phyloP scores from a whole-genome alignment of 2,888 invertebrate species.

The Hydraecia micacea region DNA sequence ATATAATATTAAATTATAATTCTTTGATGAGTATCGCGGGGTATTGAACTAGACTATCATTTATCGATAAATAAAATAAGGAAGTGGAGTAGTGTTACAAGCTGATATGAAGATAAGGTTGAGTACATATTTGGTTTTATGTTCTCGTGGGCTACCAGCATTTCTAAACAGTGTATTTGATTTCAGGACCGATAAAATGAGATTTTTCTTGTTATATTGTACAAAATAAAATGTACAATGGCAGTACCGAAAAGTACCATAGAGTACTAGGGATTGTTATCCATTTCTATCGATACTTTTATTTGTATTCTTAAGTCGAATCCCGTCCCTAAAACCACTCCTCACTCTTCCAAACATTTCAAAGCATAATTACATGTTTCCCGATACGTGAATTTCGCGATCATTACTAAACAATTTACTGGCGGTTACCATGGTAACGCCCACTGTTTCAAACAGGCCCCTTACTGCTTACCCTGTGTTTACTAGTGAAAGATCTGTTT shows the following conservation, averaged over 20 bases:
- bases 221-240: background rate
- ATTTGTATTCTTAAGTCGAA: background rate
- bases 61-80: conserved; percentile 60
- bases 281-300: conserved; percentile 35
- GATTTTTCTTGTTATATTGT: background rate
- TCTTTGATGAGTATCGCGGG: conserved; percentile 27
- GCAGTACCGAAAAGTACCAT: background rate
- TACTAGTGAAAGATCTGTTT: conserved; percentile 59
- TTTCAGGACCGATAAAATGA: conserved; percentile 26
- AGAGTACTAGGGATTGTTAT: background rate
- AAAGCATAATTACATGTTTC: conserved; percentile 86
- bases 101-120: conserved; percentile 51
- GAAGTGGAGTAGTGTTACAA: conserved; percentile 50
- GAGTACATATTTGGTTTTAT: conserved; percentile 34
- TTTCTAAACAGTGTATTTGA: conserved; percentile 23
- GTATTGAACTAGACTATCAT: conserved; percentile 60
- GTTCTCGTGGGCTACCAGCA: conserved; percentile 22
- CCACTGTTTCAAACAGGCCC: conserved; percentile 70
- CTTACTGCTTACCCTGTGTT: conserved; percentile 42
- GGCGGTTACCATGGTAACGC: conserved; percentile 84
- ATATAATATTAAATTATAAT: conserved; percentile 26
- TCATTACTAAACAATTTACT: conserved; percentile 86
- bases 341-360: conserved; percentile 71
- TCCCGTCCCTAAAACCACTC: conserved; percentile 39
- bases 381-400: conserved; percentile 83